phyloP scores from a whole-genome alignment of 2,797 vertebrate species.

The Mormyrus proboscirostris region DNA sequence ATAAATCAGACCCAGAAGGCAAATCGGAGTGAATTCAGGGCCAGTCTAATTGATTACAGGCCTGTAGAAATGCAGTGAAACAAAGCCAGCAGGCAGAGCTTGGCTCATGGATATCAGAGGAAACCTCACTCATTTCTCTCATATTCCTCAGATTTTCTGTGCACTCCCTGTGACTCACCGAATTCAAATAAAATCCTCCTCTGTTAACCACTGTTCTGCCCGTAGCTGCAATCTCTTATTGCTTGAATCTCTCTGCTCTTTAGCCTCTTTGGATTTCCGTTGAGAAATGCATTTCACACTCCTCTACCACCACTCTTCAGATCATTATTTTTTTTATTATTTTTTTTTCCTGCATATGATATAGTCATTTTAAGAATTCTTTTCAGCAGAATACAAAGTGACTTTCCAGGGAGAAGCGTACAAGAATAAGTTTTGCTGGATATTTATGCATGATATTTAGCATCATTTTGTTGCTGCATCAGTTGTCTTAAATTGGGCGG shows the following conservation, averaged over 20 bases:
- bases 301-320: neutral
- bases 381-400: neutral
- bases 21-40: neutral
- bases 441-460: neutral
- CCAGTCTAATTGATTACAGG: constrained; percentile 1
- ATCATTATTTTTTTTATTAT: neutral
- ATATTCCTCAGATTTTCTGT: neutral
- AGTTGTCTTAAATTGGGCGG: neutral
- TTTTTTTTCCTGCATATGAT: neutral
- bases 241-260: neutral
- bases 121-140: neutral
- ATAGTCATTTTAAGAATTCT: constrained; percentile 2
- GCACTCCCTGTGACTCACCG: neutral
- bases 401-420: neutral
- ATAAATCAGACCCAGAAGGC: neutral
- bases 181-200: neutral
- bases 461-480: neutral
- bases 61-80: neutral
- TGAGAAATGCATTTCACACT: neutral
- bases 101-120: neutral
- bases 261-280: neutral
- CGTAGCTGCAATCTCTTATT: constrained; percentile 24
- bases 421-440: neutral
- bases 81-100: neutral
- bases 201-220: constrained; percentile 31